Base-by-base conservation (phyloP, 1,140 invertebrate genomes). In the Aphaenogaster rudis region DNA sequence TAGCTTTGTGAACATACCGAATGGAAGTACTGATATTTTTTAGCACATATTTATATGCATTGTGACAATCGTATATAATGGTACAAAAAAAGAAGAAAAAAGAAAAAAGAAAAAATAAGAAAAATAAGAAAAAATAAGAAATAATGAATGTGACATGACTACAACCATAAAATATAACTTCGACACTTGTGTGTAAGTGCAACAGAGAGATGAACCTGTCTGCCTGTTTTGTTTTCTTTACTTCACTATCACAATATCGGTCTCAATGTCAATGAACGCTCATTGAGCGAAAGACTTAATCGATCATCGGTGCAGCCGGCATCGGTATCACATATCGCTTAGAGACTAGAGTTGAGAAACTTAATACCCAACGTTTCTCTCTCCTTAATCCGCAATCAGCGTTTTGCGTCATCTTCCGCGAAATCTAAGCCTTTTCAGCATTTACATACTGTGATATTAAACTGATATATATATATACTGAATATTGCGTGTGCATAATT, bases 231-330 rank as follows among this genome's bases (percentile, higher is more conserved):
- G 3, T 79, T 69, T 63, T 54, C 36, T 67, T 78, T 69, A 33
- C 28, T 66, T 63, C 11, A 21, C 15, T 54, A 17, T 42, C 33
- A 17, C 78, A 66, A 88, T 89, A 89, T 72, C 64, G 13, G 33
- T 39, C 39, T 59, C 36, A 66, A 28, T 72, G 76, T 89, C 80
- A 89, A 89, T 88, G 87, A 57, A 33, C 52, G 39, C 48, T 66
- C 42, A 61, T 39, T 88, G n/a, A 89, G 57, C 64, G 80, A 86
- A 88, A 86, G 52, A 82, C 86, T 42, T 72, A 71, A 88, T 89
- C 87, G 57, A 89, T 89, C 76, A 42, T 78, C 28, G 1, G 6
- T 54, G 13, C 48, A 28, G 13, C n/a, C 15, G 33, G n/a, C 17
- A 79, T 79, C 77, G 59, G 63, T 67, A 28, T 67, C 63, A 28